Percentiles rank a stretch among this genome's conserved stretches.
Evolutionary conservation across 2,113 vertebrate genomes (phyloP).

Genomic region (Rhinolophus ferrumequinum): DNA sequence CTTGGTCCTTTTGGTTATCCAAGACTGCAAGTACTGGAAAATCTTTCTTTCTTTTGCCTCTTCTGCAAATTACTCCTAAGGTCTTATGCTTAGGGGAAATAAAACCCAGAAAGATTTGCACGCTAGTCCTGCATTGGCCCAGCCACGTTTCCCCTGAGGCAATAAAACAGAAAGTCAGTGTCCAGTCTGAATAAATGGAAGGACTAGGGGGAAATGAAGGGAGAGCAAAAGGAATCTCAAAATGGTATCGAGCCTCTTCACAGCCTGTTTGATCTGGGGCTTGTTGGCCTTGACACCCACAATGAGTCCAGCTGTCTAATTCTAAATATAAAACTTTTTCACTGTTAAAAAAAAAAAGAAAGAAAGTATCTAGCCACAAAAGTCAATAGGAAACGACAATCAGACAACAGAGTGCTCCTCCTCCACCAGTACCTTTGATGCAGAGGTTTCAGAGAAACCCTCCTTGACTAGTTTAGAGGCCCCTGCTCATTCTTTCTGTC

Average conservation of each 20-base stretch:
- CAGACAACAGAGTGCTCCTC: not conserved
- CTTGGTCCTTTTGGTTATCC: not conserved
- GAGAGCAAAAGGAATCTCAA: not conserved
- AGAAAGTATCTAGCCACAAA: not conserved
- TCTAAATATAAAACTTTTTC: too few species aligned
- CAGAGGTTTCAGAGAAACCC: not conserved
- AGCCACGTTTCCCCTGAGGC: not conserved
- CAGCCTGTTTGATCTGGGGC: too few species aligned
- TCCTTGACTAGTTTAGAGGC: not conserved
- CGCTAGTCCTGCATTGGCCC: not conserved
- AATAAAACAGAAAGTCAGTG: not conserved
- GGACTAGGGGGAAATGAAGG: not conserved
- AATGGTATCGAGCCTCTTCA: not conserved
- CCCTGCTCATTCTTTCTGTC: not conserved
- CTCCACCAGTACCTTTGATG: not conserved
- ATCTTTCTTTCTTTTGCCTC: not conserved
- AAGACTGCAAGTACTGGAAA: not conserved
- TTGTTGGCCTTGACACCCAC: too few species aligned
- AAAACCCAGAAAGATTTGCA: conserved; percentile 54
- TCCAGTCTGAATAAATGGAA: not conserved
- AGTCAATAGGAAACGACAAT: not conserved
- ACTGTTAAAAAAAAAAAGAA: too few species aligned
- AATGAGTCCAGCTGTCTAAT: too few species aligned
- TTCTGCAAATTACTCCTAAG: conserved; percentile 25
- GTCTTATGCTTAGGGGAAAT: conserved; percentile 20